Base-by-base conservation (phyloP, 1,140 invertebrate species). In the Eriosoma lanigerum region DNA sequence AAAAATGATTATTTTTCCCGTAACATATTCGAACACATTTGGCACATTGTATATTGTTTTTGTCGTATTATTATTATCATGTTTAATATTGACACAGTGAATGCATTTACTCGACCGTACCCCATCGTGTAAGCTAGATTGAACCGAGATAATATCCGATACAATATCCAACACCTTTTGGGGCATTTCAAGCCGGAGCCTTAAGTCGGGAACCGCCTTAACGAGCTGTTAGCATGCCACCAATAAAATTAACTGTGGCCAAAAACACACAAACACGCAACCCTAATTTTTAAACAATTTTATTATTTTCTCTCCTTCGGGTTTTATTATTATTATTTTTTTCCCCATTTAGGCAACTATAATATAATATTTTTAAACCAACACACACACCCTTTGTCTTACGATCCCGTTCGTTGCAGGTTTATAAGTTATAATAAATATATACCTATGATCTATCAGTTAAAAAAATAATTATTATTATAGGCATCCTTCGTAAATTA, bases 251-350 rank as follows among this genome's bases (percentile, higher is more conserved):
- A 78, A 78, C 75, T 58, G 54, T 3, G 56, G n/a, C 32, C 48
- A 72, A 76, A 78, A 62, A 78, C 75, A 78, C 56, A 78, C 75
- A 78, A 76, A 76, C 75, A 78, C 75, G 75, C 75, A 62, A 78
- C 75, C 75, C 75, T 78, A 78, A 78, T 78, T 78, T n/a, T 78
- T 78, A 78, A 78, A 78, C 75, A 78, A 78, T 78, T 78, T 78
- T 78, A 78, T 78, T 78, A 78, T 78, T 78, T 78, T 76, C 73
- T 76, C 73, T 76, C 73, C 26, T 56, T 78, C 24, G 21, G 32
- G 32, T 38, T 38, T 38, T 38, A 38, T 38, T 38, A n/a, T n/a
- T n/a, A n/a, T 60, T 76, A 44, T 70, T 70, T 60, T 54, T 54
- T 58, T 58, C 21, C n/a, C 32, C 24, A 17, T 76, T 76, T 60